Evolutionary conservation across 2,888 invertebrate species (phyloP).

Genomic region (Nemoura dubitans): DNA sequence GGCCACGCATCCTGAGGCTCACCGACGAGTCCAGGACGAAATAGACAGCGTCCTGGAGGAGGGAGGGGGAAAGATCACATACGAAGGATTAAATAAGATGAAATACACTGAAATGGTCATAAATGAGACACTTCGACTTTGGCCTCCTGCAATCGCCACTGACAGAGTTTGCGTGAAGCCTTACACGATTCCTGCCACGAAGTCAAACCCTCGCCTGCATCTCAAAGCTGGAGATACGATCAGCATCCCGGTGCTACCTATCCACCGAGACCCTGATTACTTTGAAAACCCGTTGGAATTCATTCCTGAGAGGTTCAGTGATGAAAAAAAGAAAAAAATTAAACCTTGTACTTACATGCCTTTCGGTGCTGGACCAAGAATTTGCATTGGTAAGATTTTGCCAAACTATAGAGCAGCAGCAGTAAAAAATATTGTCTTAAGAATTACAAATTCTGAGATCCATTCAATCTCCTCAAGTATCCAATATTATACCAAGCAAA

Average conservation of each 20-base stretch:
- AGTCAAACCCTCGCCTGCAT: neutral
- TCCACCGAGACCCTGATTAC: neutral
- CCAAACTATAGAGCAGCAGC: no score
- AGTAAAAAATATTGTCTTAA: no score
- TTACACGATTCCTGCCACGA: slow-evolving; percentile 7
- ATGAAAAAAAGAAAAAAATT: neutral
- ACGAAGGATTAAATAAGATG: slow-evolving; percentile 50
- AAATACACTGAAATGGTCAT: slow-evolving; percentile 13
- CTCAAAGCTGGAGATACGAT: neutral
- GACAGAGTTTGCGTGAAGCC: neutral
- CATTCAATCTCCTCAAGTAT: no score
- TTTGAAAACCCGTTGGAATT: neutral
- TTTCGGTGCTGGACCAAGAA: slow-evolving; percentile 49
- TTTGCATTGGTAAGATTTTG: slow-evolving; percentile 48
- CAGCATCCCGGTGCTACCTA: neutral
- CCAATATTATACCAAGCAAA: no score
- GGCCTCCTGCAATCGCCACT: slow-evolving; percentile 1
- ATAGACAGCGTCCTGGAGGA: slow-evolving; percentile 50
- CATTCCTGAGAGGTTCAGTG: slow-evolving; percentile 3
- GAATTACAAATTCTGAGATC: no score
- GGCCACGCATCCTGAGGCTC: slow-evolving; percentile 53
- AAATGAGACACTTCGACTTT: neutral
- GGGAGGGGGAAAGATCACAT: slow-evolving; percentile 51
- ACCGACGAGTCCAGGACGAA: slow-evolving; percentile 53
- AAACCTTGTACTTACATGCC: neutral